Evolutionary conservation across 2,888 invertebrate species (phyloP).

Genomic region (Tethea ocularis): DNA sequence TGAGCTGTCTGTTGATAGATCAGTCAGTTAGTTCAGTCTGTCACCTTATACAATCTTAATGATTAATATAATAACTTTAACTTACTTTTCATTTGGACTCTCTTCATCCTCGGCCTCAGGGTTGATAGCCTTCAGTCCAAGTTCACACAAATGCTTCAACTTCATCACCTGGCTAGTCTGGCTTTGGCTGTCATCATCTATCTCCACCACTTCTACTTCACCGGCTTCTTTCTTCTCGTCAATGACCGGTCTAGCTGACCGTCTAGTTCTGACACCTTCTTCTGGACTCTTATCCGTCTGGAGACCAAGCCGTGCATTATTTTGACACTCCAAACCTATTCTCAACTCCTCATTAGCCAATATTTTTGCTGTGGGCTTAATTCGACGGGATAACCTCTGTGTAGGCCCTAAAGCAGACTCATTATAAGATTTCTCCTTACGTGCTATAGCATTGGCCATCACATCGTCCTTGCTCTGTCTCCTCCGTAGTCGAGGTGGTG

Average conservation of each 20-base stretch:
- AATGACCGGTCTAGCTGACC: constrained; percentile 52
- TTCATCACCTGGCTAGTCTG: constrained; percentile 80
- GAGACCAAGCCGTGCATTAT: constrained; percentile 79
- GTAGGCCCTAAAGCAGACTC: constrained; percentile 61
- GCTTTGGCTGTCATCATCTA: constrained; percentile 51
- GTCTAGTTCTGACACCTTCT: constrained; percentile 65
- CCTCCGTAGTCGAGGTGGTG: constrained; percentile 82
- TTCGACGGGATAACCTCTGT: constrained; percentile 75
- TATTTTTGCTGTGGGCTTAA: constrained; percentile 87
- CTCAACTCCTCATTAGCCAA: constrained; percentile 86
- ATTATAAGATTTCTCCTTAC: constrained; percentile 88
- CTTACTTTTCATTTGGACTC: constrained; percentile 6
- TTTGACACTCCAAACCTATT: constrained; percentile 83
- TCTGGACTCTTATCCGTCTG: constrained; percentile 61
- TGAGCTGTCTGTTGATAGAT: too few relatives aligned
- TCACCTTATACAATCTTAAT: too few relatives aligned
- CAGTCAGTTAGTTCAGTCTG: too few relatives aligned
- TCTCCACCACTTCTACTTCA: constrained; percentile 39
- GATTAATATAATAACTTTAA: not conserved
- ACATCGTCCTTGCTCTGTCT: constrained; percentile 86
- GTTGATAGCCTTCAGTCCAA: constrained; percentile 77
- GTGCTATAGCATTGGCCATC: constrained; percentile 87
- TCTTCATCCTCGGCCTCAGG: constrained; percentile 53
- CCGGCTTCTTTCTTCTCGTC: constrained; percentile 36
- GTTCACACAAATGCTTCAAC: constrained; percentile 80